Conservation (phyloP, 2,113 vertebrate genomes). For the Synchiropus splendidus region DNA sequence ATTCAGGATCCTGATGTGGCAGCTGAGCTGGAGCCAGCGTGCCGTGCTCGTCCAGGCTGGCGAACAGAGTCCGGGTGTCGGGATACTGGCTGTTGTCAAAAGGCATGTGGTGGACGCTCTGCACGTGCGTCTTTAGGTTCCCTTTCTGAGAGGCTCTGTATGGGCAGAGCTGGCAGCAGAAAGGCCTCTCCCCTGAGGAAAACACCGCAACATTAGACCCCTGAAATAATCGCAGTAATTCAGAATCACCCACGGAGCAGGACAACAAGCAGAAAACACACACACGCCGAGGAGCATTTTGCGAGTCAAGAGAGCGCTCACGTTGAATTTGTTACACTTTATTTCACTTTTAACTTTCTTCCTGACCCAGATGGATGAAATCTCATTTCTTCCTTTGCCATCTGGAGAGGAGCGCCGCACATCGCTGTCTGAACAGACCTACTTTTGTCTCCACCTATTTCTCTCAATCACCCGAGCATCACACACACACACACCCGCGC, state of each 20-base stretch:
- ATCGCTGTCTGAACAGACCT: conserved; percentile 27
- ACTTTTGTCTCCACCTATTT: conserved; percentile 27
- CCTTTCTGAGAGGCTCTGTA: conserved; percentile 83
- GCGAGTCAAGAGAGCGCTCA: conserved; percentile 15
- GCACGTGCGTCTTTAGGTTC: conserved; percentile 72
- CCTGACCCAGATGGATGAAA: conserved; percentile 28
- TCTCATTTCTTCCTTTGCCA: conserved; percentile 13
- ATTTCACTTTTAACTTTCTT: conserved; percentile 17
- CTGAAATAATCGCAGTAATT: too few relatives aligned
- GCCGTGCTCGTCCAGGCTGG: too few relatives aligned
- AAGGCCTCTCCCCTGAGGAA: conserved; percentile 61
- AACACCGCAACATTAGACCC: conserved; percentile 36
- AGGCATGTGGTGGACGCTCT: conserved; percentile 59
- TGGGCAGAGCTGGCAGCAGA: conserved; percentile 67
- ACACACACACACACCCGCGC: conserved; percentile 8
- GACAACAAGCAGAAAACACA: too few relatives aligned
- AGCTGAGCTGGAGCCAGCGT: too few relatives aligned
- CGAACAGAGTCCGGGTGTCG: conserved; percentile 26
- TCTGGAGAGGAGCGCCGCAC: conserved; percentile 16
- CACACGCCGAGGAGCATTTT: conserved; percentile 2
- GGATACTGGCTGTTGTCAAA: conserved; percentile 60
- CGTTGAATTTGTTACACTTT: conserved; percentile 14
- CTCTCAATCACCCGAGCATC: conserved; percentile 38
- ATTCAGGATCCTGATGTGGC: too few relatives aligned
- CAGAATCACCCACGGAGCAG: too few relatives aligned